Evolutionary conservation across 1,140 invertebrate genomes (phyloP).

Genomic region (Drosophila yakuba): DNA sequence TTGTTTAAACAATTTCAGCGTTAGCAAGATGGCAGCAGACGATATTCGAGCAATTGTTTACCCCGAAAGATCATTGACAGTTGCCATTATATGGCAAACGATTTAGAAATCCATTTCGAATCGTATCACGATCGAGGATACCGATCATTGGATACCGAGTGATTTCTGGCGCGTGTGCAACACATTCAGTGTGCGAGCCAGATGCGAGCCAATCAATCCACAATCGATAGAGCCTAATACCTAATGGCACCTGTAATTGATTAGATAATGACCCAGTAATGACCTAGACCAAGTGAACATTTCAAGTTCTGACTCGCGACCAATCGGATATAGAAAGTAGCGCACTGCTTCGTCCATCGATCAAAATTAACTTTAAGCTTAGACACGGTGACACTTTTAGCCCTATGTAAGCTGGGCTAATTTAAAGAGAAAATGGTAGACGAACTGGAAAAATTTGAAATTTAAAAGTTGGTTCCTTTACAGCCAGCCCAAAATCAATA

Average conservation of each 20-base stretch:
- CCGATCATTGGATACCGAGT: slow-evolving; percentile 19
- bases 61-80: slow-evolving; percentile 48
- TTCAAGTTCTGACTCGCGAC: slow-evolving; percentile 1
- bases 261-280: slow-evolving; percentile 56
- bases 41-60: slow-evolving; percentile 39
- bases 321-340: neutral
- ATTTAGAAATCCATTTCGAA: slow-evolving; percentile 38
- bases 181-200: slow-evolving; percentile 8
- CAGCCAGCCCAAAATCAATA: slow-evolving; percentile 59
- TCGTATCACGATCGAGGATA: slow-evolving; percentile 36
- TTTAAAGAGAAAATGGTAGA: neutral
- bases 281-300: slow-evolving; percentile 58
- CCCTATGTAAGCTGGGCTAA: neutral
- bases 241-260: slow-evolving; percentile 31
- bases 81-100: slow-evolving; percentile 45
- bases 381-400: slow-evolving; percentile 4
- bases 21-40: slow-evolving; percentile 24
- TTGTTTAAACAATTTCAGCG: slow-evolving; percentile 71
- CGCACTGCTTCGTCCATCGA: slow-evolving; percentile 7
- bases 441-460: neutral
- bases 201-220: slow-evolving; percentile 15
- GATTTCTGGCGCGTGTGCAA: slow-evolving; percentile 46
- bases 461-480: neutral
- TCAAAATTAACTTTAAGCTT: slow-evolving; percentile 14
- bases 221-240: slow-evolving; percentile 21